A percentile compares a stretch with the other conserved stretches of the same genome.
Evolutionary conservation across 2,888 invertebrate species (phyloP).

Genomic region (Schizaphis graminum): DNA sequence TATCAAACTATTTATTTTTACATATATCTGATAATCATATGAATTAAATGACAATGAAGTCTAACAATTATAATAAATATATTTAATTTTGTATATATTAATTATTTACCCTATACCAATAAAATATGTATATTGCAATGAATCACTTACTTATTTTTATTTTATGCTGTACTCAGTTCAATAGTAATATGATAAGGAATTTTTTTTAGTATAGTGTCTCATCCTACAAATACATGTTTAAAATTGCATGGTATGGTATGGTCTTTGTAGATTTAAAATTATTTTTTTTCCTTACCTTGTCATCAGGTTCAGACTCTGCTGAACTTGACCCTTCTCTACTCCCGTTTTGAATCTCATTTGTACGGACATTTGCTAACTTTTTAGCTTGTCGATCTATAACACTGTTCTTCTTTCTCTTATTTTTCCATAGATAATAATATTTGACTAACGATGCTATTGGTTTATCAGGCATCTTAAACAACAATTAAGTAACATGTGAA

Average conservation of each 20-base stretch:
- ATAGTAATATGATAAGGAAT: conserved; percentile 50
- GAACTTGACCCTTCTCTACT: conserved; percentile 78
- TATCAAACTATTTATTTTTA: background rate
- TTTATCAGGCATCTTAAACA: conserved; percentile 91
- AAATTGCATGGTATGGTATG: conserved; percentile 38
- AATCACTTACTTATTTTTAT: conserved; percentile 59
- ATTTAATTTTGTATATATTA: background rate
- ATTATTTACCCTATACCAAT: conserved; percentile 15
- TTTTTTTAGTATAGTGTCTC: conserved; percentile 51
- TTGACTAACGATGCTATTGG: conserved; percentile 95
- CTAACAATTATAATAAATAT: background rate
- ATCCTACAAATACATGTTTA: conserved; percentile 62
- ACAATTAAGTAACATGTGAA: background rate
- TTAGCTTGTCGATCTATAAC: conserved; percentile 90
- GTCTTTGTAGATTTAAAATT: background rate
- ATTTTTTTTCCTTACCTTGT: conserved; percentile 79
- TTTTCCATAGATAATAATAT: conserved; percentile 99
- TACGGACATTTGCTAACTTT: conserved; percentile 75
- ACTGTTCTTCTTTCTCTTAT: conserved; percentile 91
- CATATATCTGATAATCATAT: background rate
- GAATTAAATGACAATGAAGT: background rate
- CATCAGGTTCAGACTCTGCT: conserved; percentile 90
- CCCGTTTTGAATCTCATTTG: conserved; percentile 62
- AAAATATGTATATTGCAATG: conserved; percentile 34
- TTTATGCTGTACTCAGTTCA: conserved; percentile 57